phyloP scores from a whole-genome alignment of 2,888 invertebrate species.

The Rhagonycha fulva region DNA sequence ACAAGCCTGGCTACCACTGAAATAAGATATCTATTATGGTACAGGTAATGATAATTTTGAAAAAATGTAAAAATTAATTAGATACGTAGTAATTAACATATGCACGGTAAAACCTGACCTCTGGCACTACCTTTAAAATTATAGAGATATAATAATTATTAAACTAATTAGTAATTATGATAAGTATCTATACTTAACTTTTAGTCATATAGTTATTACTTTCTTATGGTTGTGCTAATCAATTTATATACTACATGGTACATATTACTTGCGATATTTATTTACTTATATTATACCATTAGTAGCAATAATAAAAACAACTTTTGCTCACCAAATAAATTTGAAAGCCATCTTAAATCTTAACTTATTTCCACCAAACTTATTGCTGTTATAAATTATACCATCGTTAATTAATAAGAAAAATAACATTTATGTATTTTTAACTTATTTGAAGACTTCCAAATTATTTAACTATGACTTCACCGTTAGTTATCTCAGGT shows the following conservation, averaged over 20 bases:
- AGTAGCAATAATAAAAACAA: too few relatives aligned
- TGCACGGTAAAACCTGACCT: too few relatives aligned
- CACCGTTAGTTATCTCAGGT: neutral
- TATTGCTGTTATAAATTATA: neutral
- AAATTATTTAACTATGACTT: neutral
- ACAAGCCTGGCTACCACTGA: neutral
- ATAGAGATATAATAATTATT: neutral
- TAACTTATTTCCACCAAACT: neutral
- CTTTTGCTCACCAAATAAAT: neutral
- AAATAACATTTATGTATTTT: neutral
- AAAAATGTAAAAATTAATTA: neutral
- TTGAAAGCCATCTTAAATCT: neutral
- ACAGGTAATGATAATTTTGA: neutral
- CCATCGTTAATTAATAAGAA: neutral
- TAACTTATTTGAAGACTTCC: neutral
- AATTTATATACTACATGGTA: neutral
- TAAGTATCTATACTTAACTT: neutral
- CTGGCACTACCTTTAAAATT: neutral
- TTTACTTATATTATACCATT: too few relatives aligned
- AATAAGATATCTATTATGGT: neutral
- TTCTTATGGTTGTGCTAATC: neutral
- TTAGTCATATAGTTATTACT: neutral
- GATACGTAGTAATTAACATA: neutral
- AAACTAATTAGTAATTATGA: neutral
- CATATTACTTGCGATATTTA: neutral